Percentiles rank a stretch among this genome's conserved stretches.
phyloP scores from a whole-genome alignment of 1,140 invertebrate species.

The Temnothorax curvispinosus region DNA sequence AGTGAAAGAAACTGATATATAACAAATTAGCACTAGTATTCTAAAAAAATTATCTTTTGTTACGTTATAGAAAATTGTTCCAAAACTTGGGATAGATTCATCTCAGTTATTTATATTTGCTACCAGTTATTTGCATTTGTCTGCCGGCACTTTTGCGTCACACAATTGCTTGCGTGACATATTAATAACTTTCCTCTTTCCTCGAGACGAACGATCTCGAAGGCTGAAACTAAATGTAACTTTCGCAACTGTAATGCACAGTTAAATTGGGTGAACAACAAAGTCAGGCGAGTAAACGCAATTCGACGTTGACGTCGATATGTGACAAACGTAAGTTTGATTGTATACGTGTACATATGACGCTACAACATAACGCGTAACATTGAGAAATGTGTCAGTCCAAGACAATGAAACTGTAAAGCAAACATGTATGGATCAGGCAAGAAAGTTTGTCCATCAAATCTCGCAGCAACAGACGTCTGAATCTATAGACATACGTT shows the following conservation, averaged over 20 bases:
- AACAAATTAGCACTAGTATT: not conserved
- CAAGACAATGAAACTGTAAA: slow-evolving; percentile 5
- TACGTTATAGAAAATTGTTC: not conserved
- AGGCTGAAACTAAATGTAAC: not conserved
- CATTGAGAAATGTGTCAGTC: slow-evolving; percentile 28
- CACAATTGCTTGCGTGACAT: not conserved
- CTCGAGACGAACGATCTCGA: not conserved
- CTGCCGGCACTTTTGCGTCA: not conserved
- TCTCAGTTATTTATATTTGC: not conserved
- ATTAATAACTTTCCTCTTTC: slow-evolving; percentile 15
- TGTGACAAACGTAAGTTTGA: slow-evolving; percentile 19
- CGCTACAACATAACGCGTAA: not conserved
- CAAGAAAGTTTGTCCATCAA: slow-evolving; percentile 58
- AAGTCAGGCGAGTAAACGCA: slow-evolving; percentile 28
- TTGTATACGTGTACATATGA: slow-evolving; percentile 10
- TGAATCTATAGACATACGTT: not conserved
- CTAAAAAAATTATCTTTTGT: not conserved
- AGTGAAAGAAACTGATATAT: not conserved
- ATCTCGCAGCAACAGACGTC: slow-evolving; percentile 57
- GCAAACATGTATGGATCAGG: not conserved
- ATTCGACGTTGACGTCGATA: slow-evolving; percentile 24
- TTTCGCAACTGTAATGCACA: not conserved
- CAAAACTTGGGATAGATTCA: not conserved
- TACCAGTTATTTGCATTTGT: not conserved
- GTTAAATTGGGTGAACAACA: slow-evolving; percentile 39